Percentiles rank a stretch among this genome's conserved stretches.
These are phyloP conservation scores for Epiblema foenella DNA, from an alignment of 2,888 invertebrate genomes.

Conservation along the genomic window DNA sequence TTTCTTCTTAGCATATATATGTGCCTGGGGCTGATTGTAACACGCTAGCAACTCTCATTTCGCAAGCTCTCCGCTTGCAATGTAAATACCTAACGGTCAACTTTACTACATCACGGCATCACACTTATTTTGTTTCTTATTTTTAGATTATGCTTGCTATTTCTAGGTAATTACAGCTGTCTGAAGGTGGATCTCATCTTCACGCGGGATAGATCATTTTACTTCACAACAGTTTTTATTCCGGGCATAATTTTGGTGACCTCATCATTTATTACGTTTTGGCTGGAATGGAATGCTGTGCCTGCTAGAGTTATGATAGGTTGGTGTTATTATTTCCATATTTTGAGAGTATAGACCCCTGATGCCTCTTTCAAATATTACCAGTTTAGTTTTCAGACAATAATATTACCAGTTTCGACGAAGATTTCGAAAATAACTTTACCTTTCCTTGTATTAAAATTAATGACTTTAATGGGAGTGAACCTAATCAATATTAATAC, in stretches of 20 bases:
- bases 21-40: constrained; percentile 77
- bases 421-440: too few species aligned
- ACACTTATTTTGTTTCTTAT: constrained; percentile 54
- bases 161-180: constrained; percentile 97
- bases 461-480: too few species aligned
- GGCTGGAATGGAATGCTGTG: constrained; percentile 99
- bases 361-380: too few species aligned
- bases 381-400: too few species aligned
- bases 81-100: constrained; percentile 59
- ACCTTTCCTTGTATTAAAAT: too few species aligned
- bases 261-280: constrained; percentile 98
- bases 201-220: constrained; percentile 97
- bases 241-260: constrained; percentile 98
- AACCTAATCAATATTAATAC: too few species aligned
- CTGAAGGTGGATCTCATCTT: constrained; percentile 96
- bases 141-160: constrained; percentile 78
- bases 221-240: constrained; percentile 98
- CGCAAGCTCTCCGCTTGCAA: constrained; percentile 61
- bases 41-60: constrained; percentile 70
- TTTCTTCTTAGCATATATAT: constrained; percentile 61
- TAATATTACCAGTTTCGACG: not conserved
- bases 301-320: constrained; percentile 98
- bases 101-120: constrained; percentile 42
- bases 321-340: constrained; percentile 82
- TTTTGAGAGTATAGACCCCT: constrained; percentile 44